Base-by-base conservation (phyloP, 2,888 invertebrate species). In the Cordilura impudica region DNA sequence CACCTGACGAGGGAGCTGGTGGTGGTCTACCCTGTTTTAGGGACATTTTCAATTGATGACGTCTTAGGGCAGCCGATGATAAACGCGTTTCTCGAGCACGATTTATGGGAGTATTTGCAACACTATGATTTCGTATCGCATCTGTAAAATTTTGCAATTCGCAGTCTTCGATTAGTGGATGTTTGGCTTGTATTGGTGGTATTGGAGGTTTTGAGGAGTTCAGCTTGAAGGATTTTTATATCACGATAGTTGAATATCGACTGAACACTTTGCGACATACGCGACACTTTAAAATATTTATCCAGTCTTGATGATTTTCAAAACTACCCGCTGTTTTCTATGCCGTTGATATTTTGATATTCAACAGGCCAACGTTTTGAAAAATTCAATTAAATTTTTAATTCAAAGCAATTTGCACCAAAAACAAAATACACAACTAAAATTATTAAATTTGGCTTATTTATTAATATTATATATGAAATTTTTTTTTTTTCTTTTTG, bases 141-240 rank as follows among this genome's bases (percentile, higher is more conserved):
- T 81, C 65, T 78, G 73, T 77, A 73, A 84, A 83, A n/a, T 83
- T 81, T 76, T 82, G 81, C 65, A 84, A 75, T 74, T 83, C 82
- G 80, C 82, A 81, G 43, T 78, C 81, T 51, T 73, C 72, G 67
- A 81, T 67, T 83, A 84, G 81, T 51, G 16, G 54, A 12, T 63
- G n/a, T 35, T 71, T 75, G 61, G 61, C 65, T 67, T 39, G 12
- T 39, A 53, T 29, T 31, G 88, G 86, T 77, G 88, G 86, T 82
- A 86, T 81, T 67, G 88, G 88, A 73, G 85, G 89, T 83, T 88
- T 88, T 85, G 87, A 86, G 76, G 88, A 84, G 84, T 85, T 83
- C 84, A 85, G 85, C 82, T 85, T 85, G 85, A 83, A 77, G 69
- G 75, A 69, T 80, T 81, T 47, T 74, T 29, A 54, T 63, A 54